Evolutionary conservation across 2,888 invertebrate genomes (phyloP).

Genomic region (Tanypteryx hageni): DNA sequence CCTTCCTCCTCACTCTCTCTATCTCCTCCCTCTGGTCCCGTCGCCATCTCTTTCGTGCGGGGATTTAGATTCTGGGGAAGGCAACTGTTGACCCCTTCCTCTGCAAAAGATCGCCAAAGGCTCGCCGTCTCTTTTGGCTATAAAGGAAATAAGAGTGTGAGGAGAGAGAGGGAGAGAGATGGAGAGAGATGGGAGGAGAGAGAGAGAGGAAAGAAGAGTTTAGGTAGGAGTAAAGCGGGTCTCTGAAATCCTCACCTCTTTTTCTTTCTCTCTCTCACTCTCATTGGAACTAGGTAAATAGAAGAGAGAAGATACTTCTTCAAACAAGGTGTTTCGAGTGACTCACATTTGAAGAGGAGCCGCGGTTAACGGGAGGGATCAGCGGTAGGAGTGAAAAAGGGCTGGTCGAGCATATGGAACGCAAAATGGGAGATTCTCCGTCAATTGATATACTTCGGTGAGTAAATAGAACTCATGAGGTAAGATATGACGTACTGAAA

Average conservation of each 20-base stretch:
- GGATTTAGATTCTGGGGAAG: background rate
- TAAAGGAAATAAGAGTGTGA: too few relatives aligned
- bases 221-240: background rate
- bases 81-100: slow-evolving; percentile 25
- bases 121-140: slow-evolving; percentile 38
- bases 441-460: too few relatives aligned
- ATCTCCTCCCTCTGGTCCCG: background rate
- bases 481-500: too few relatives aligned
- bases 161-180: too few relatives aligned
- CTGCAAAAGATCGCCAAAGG: slow-evolving; percentile 24
- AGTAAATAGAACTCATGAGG: too few relatives aligned
- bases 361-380: background rate
- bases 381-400: background rate
- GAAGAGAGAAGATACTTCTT: slow-evolving; percentile 44
- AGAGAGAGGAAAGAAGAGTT: background rate
- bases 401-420: background rate
- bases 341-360: slow-evolving; percentile 20
- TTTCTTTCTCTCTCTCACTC: slow-evolving; percentile 42
- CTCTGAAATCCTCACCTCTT: slow-evolving; percentile 11
- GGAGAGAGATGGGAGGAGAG: background rate
- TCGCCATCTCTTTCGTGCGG: background rate
- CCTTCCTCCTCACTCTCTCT: too few relatives aligned
- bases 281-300: slow-evolving; percentile 50
- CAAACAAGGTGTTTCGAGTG: background rate
- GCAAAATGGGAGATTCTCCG: background rate